Evolutionary conservation across 1,140 invertebrate species (phyloP), one percentile per base, ranked within the genome.

Genomic region (Alviniconcha marisindica): DNA sequence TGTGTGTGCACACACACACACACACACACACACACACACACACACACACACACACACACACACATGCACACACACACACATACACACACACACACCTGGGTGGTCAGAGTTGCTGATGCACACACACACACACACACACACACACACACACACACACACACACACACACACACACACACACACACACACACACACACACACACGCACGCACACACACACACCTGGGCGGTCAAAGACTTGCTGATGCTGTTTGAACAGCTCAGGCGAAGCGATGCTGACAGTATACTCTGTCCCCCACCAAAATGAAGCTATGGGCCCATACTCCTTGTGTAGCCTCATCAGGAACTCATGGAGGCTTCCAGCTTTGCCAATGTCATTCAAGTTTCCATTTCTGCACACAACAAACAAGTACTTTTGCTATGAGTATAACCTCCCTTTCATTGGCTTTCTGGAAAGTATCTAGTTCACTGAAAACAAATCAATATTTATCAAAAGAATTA

Each of bases 311-410:
- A 93, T 91, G 2, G 87, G 77, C 21, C 93, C 93, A 89, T 88
- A 92, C 38, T 90, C 71, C 48, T 87, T 82, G 84, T 93, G 92
- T 14, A 92, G 84, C 38, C 90, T 86, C 21, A 88, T 51, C 15
- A 93, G 84, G 87, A 92, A 93, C 82, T 92, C 87, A 85, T 93
- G 92, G 14, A 93, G 84, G 87, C 93, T 93, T 60, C 92, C 92
- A 56, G 91, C 90, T 44, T 87, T 84, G 1, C 51, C 66, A 56
- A 93, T 92, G 79, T 93, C 93, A n/a, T 88, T 81, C 24, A 92
- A 36, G 83, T 93, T 93, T 14, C 92, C 92, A 89, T 92, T 91
- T 86, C 93, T 93, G 78, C 4, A 51, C n/a, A 18, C 15, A 48
- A 18, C 5, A 48, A 48, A 48, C 44, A n/a, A n/a, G n/a, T n/a